These are phyloP conservation scores for Trinectes maculatus DNA, from an alignment of 2,113 vertebrate genomes.

Conservation along the genomic window DNA sequence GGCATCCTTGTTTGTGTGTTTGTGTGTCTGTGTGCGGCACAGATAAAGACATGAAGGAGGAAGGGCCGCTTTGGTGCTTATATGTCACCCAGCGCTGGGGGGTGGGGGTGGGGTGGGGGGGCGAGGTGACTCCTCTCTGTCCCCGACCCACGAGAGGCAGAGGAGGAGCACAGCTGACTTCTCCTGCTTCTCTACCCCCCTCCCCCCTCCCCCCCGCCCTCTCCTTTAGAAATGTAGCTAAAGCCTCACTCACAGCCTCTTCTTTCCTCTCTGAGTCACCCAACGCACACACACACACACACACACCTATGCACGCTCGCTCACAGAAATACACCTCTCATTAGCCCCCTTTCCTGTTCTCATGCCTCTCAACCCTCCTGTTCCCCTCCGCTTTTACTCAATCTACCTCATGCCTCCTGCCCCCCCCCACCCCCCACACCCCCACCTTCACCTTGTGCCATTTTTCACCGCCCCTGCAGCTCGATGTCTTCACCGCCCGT, in stretches of 20 bases:
- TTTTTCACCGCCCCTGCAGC: conserved; percentile 47
- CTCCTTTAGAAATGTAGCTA: conserved; percentile 60
- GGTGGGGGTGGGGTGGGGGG: too few relatives aligned
- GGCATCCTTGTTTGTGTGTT: conserved; percentile 19
- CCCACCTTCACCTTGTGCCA: conserved; percentile 14
- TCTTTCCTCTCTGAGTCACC: conserved; percentile 28
- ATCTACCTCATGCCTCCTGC: conserved; percentile 49
- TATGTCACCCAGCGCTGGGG: conserved; percentile 70
- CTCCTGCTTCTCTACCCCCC: conserved; percentile 30
- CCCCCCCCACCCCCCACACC: background rate
- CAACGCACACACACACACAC: conserved; percentile 12
- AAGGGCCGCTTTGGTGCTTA: conserved; percentile 52
- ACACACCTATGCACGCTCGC: conserved; percentile 10
- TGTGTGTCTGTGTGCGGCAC: conserved; percentile 50
- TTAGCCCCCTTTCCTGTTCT: conserved; percentile 27
- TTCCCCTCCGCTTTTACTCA: conserved; percentile 36
- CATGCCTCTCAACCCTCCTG: conserved; percentile 27
- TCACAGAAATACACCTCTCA: conserved; percentile 22
- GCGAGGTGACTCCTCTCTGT: conserved; percentile 67
- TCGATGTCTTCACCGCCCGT: conserved; percentile 40
- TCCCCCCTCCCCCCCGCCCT: conserved; percentile 7
- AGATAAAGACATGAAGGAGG: conserved; percentile 59
- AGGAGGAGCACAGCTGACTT: conserved; percentile 60
- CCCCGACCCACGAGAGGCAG: conserved; percentile 49
- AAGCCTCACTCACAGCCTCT: conserved; percentile 46